phyloP scores from a whole-genome alignment of 2,797 vertebrate genomes.

The Sciurus vulgaris region DNA sequence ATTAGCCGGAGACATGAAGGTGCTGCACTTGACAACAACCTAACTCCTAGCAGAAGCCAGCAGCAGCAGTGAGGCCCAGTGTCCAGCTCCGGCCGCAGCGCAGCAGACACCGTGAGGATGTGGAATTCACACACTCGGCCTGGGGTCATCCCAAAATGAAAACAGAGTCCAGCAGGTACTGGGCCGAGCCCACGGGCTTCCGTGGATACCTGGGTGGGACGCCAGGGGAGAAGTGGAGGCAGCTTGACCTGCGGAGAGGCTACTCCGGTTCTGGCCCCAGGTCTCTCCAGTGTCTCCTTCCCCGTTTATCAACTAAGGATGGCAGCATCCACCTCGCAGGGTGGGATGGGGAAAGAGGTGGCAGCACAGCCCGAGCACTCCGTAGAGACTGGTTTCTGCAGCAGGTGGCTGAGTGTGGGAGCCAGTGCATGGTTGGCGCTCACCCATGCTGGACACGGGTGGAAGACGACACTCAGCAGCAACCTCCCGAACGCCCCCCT shows the following conservation, averaged over 20 bases:
- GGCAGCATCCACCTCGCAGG: accelerated
- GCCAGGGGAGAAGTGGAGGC: too few relatives aligned
- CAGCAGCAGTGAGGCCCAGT: not conserved
- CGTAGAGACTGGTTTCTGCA: too few relatives aligned
- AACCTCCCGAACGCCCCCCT: too few relatives aligned
- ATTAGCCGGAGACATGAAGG: not conserved
- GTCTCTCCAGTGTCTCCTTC: too few relatives aligned
- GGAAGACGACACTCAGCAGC: not conserved
- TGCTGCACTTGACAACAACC: not conserved
- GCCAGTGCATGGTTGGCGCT: not conserved
- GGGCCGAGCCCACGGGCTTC: not conserved
- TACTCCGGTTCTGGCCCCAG: too few relatives aligned
- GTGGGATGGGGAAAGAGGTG: too few relatives aligned
- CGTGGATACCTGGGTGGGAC: not conserved
- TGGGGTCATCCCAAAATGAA: not conserved
- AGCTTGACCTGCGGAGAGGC: too few relatives aligned
- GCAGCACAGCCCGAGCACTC: too few relatives aligned
- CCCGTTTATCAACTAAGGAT: too few relatives aligned
- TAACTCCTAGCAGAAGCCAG: conserved; percentile 29
- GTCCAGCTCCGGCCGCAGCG: not conserved
- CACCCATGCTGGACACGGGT: not conserved
- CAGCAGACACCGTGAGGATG: not conserved
- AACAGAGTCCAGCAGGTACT: not conserved
- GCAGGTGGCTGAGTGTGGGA: too few relatives aligned
- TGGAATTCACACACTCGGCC: not conserved